These are phyloP conservation scores for Hirtodrosophila confusa DNA, from an alignment of 2,888 invertebrate genomes.

Conservation along the genomic window DNA sequence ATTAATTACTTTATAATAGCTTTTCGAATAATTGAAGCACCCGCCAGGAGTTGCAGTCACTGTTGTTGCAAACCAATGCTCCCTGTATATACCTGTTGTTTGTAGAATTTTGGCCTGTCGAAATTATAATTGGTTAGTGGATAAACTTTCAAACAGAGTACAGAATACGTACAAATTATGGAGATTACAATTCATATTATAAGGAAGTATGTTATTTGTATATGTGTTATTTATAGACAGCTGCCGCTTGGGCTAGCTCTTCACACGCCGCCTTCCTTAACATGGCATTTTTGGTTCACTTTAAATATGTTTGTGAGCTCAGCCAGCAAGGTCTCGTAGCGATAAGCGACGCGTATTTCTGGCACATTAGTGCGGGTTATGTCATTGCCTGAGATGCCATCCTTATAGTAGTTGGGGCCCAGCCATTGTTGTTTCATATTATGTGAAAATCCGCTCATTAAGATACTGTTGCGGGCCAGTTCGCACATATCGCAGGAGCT, in stretches of 20 bases:
- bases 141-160: slow-evolving; percentile 36
- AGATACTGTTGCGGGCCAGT: slow-evolving; percentile 96
- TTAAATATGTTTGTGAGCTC: slow-evolving; percentile 95
- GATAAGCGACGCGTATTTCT: slow-evolving; percentile 97
- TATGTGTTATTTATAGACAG: background rate
- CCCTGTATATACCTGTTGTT: slow-evolving; percentile 47
- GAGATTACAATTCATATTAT: slow-evolving; percentile 2
- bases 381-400: slow-evolving; percentile 99
- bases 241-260: background rate
- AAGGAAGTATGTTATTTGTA: slow-evolving; percentile 20
- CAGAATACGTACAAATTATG: slow-evolving; percentile 11
- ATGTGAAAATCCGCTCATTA: slow-evolving; percentile 98
- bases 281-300: slow-evolving; percentile 71
- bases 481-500: slow-evolving; percentile 99
- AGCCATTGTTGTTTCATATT: slow-evolving; percentile 99
- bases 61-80: slow-evolving; percentile 34
- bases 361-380: slow-evolving; percentile 98
- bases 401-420: slow-evolving; percentile 97
- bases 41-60: slow-evolving; percentile 24
- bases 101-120: slow-evolving; percentile 26
- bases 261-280: slow-evolving; percentile 20
- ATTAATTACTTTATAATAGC: slow-evolving; percentile 11
- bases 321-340: slow-evolving; percentile 96
- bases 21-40: slow-evolving; percentile 19
- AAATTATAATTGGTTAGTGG: slow-evolving; percentile 31